Base-by-base conservation (phyloP, 2,113 vertebrate genomes). In the Leiothrix lutea region DNA sequence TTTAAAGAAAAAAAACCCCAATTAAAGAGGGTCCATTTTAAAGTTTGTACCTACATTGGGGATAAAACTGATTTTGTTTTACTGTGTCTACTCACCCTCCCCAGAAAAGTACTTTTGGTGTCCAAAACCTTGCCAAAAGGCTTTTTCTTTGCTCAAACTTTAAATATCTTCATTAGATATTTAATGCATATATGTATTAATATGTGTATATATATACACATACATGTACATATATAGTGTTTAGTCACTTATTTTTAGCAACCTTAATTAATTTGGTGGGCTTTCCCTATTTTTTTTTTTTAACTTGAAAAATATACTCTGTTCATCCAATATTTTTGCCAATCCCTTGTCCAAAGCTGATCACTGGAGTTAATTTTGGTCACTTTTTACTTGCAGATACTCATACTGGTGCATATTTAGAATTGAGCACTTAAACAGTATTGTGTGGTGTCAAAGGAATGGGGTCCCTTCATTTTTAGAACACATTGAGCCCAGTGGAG, bases 401-500 rank as follows among this genome's bases (percentile, higher is more conserved):
- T 73, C 12, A 2, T 12, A 6, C 14, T 35, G 26, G 12, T 33
- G 21, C 17, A 23, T 44, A 24, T 44, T 53, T 35, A 25, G 62
- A 89, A 21, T 2, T 15, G 33, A 50, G 11, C 19, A 40, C 6
- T 60, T 51, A 7, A 56, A 25, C 8, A 29, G 8, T 12, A 4
- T 29, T 50, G 8, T 2, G 3, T 42, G 69, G 44, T 77, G 9
- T 11, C 1, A 1, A 40, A 45, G 29, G 22, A 15, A 6, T 73
- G 8, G 19, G 3, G 25, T 67, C 16, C 14, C 6, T 5, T 57
- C 3, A 4, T 5, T 60, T 56, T 83, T 82, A 40, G 31, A 67
- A 53, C 4, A 36, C 11, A 4, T 0, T 44, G 65, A 5, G 1
- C 6, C 13, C 36, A 58, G 6, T 11, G 54, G 12, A 77, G 15